Conservation (phyloP, 2,888 invertebrate genomes). For the Hydrotaea cyrtoneurina region DNA sequence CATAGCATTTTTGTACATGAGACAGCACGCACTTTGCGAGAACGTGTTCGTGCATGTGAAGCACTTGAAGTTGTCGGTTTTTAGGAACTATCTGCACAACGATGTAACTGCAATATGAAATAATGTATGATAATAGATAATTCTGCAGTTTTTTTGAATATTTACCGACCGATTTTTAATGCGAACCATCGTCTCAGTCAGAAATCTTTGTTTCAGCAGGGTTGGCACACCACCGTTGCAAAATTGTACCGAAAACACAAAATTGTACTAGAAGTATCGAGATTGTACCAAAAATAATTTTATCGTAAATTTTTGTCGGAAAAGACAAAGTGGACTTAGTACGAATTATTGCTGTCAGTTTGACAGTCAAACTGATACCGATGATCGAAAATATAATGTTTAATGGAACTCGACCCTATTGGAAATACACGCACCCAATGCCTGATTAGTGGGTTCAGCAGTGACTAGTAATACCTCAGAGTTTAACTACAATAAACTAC, state of each 20-base stretch:
- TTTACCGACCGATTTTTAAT: conserved; percentile 85
- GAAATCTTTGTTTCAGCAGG: background rate
- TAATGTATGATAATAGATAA: conserved; percentile 22
- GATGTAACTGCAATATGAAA: conserved; percentile 88
- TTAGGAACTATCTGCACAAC: conserved; percentile 84
- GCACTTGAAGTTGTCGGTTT: conserved; percentile 75
- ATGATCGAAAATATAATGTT: too few relatives aligned
- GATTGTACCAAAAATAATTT: too few relatives aligned
- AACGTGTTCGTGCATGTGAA: conserved; percentile 81
- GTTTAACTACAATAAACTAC: too few relatives aligned
- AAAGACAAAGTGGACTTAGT: too few relatives aligned
- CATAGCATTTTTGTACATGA: conserved; percentile 87
- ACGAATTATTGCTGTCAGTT: too few relatives aligned
- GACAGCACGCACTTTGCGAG: conserved; percentile 81
- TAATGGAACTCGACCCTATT: too few relatives aligned
- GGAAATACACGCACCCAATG: too few relatives aligned
- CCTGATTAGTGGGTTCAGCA: too few relatives aligned
- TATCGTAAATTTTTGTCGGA: too few relatives aligned
- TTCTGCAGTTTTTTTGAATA: background rate
- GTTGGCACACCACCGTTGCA: background rate
- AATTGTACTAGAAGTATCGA: too few relatives aligned
- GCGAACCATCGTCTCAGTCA: conserved; percentile 83
- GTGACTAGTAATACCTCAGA: too few relatives aligned
- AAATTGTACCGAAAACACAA: background rate
- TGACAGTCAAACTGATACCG: too few relatives aligned